Conservation (phyloP, 1,140 invertebrate genomes). For the Platyscapa corneri region DNA sequence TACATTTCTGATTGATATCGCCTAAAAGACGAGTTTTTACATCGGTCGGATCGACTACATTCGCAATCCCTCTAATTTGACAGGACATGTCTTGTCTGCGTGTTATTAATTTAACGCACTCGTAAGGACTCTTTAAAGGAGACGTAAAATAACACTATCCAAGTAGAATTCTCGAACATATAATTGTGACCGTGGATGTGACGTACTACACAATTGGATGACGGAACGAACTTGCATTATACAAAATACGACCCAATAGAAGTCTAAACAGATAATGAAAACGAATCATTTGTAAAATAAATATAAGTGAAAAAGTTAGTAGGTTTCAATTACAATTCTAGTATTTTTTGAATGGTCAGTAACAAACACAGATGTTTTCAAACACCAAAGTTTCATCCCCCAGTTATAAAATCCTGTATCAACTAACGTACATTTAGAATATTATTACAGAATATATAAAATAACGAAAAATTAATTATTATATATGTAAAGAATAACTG, state of each 20-base stretch:
- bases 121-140: not conserved
- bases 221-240: not conserved
- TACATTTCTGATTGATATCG: slow-evolving; percentile 58
- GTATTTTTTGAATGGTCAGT: not conserved
- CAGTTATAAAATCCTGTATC: not conserved
- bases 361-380: slow-evolving; percentile 2
- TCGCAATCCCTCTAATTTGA: slow-evolving; percentile 81
- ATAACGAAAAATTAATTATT: no score
- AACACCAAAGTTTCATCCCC: not conserved
- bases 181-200: not conserved
- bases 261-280: no score
- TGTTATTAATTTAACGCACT: not conserved
- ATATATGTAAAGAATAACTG: no score
- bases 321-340: not conserved
- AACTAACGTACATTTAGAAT: no score
- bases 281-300: not conserved
- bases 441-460: no score
- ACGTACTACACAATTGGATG: not conserved
- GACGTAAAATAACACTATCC: not conserved
- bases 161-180: slow-evolving; percentile 3
- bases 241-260: not conserved
- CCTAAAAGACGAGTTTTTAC: slow-evolving; percentile 66
- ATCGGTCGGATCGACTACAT: slow-evolving; percentile 78
- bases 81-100: slow-evolving; percentile 76
- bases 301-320: not conserved